Base-by-base conservation (phyloP, 2,113 vertebrate species). In the Prietella phreatophila region DNA sequence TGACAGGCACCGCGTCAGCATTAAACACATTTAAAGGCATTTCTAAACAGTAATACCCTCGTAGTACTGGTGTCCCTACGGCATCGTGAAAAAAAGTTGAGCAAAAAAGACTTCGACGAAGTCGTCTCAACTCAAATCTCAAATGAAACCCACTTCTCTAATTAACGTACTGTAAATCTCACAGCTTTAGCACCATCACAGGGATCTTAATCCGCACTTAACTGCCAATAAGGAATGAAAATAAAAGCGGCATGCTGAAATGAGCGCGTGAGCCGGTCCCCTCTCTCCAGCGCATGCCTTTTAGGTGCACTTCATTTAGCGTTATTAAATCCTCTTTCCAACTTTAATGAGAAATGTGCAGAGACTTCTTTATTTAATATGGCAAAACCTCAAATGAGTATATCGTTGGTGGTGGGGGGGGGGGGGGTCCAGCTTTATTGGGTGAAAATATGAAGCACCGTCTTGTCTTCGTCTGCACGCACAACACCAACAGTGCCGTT, bases 321-420 rank as follows among this genome's bases (percentile, higher is more conserved):
- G 86, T 90, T 89, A 91, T 94, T 93, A 87, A 90, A 93, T 93
- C 93, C 83, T 89, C 91, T 89, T 91, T 83, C 79, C 80, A 89
- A 86, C 83, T 86, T 85, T 93, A 93, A 94, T 91, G 84, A 94
- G 88, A 93, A 91, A 90, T 87, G 83, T 91, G 90, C 67, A 19
- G 36, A 84, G 91, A 63, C 89, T 82, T 60, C 87, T 93, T 85
- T 91, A 91, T 92, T 90, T 89, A 86, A 88, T 91, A 83, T 85
- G 61, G 76, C 69, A 63, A 80, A 50, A 86, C 78, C 85, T 86
- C 89, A 55, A 89, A 90, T 91, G 78, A 91, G 67, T 85, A 10
- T 15, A 69, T 13, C 0, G 56, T 27, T 22, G 7, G 20, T 17
- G 13, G n/a, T 15, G n/a, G 47, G 65, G 65, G 13, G 7, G 36